Conservation (phyloP, 1,140 invertebrate genomes). For the Mycetomoellerius zeteki region DNA sequence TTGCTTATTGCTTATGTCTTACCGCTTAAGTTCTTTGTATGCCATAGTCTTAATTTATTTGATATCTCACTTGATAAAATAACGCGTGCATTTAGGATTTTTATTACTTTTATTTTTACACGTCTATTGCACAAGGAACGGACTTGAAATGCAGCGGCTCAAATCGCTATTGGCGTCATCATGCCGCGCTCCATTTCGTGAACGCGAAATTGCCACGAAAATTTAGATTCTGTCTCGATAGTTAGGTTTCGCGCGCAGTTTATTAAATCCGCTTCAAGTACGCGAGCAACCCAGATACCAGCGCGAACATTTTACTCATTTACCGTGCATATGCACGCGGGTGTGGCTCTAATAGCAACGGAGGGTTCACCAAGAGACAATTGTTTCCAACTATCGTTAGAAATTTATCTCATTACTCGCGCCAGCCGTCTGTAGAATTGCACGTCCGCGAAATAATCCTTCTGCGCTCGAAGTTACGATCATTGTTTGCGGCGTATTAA, state of each 20-base stretch:
- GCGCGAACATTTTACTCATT: constrained; percentile 49
- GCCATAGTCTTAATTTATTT: not conserved
- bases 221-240: constrained; percentile 57
- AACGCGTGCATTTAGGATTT: not conserved
- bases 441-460: constrained; percentile 29
- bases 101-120: not conserved
- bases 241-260: constrained; percentile 28
- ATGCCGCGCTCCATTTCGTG: constrained; percentile 1
- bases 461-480: not conserved
- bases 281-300: constrained; percentile 61
- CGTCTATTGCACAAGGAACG: not conserved
- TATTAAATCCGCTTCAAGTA: constrained; percentile 66
- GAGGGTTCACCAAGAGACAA: constrained; percentile 59
- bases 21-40: too few relatives aligned
- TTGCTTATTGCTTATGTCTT: too few relatives aligned
- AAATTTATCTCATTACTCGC: constrained; percentile 74
- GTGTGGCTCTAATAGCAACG: constrained; percentile 47
- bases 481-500: not conserved
- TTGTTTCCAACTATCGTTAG: constrained; percentile 48
- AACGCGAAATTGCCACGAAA: constrained; percentile 43
- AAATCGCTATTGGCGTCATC: not conserved
- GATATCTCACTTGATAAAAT: not conserved
- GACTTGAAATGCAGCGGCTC: not conserved
- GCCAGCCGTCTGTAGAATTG: constrained; percentile 26
- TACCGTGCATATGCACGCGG: not conserved